A percentile compares a stretch with the other conserved stretches of the same genome.
phyloP scores from a whole-genome alignment of 1,140 invertebrate genomes.

The Agrilus planipennis region DNA sequence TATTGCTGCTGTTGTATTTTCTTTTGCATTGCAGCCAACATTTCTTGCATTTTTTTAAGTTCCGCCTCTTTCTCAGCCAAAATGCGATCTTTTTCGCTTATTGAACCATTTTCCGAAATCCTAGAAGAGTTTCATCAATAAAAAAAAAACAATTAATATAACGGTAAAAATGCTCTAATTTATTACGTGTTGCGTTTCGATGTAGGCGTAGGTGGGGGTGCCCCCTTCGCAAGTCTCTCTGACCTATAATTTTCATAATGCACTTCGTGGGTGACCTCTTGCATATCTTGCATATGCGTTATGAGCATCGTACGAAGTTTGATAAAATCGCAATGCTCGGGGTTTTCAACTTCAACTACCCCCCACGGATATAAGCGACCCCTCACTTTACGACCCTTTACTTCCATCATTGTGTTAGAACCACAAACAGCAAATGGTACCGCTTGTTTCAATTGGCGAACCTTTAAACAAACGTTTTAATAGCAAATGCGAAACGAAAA shows the following conservation, averaged over 20 bases:
- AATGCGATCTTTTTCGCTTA: conserved; percentile 68
- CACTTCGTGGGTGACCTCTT: conserved; percentile 90
- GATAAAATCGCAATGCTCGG: conserved; percentile 97
- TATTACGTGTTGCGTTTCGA: conserved; percentile 53
- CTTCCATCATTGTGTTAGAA: conserved; percentile 84
- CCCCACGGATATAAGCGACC: conserved; percentile 97
- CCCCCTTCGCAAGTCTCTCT: conserved; percentile 70
- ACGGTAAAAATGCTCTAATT: background rate
- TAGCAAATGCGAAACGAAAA: too few species aligned
- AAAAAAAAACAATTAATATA: conserved; percentile 1
- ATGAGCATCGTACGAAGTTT: conserved; percentile 96
- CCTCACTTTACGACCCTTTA: conserved; percentile 76
- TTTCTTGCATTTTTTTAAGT: conserved; percentile 86
- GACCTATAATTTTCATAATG: conserved; percentile 96
- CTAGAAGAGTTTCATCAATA: conserved; percentile 13
- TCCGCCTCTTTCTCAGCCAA: conserved; percentile 84
- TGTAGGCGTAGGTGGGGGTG: conserved; percentile 43
- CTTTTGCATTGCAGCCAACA: conserved; percentile 89
- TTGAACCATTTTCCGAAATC: conserved; percentile 32
- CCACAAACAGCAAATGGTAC: conserved; percentile 99
- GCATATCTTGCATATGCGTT: conserved; percentile 92
- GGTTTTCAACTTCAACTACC: conserved; percentile 98
- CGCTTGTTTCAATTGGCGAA: conserved; percentile 81
- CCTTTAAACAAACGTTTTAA: too few species aligned
- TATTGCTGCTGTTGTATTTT: conserved; percentile 62